phyloP scores from a whole-genome alignment of 2,797 vertebrate species.

The Sternotherus odoratus region DNA sequence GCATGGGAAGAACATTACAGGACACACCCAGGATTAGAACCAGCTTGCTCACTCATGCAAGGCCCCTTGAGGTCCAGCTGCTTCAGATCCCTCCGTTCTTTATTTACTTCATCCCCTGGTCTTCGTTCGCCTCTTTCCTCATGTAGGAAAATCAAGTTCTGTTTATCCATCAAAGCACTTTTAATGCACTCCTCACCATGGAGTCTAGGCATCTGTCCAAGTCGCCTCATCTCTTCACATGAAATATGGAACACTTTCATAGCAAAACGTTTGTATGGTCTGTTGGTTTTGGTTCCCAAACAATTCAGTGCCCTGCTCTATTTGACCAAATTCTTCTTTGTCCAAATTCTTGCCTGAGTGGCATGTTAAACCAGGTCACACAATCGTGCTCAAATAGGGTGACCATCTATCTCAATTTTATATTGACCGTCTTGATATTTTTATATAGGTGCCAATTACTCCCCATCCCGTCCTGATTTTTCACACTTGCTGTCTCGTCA shows the following conservation, averaged over 20 bases:
- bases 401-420: too few species aligned
- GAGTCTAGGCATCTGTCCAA: not conserved
- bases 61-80: not conserved
- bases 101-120: not conserved
- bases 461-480: too few species aligned
- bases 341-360: not conserved
- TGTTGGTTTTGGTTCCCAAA: not conserved
- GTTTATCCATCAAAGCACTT: not conserved
- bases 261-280: not conserved
- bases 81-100: not conserved
- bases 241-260: not conserved
- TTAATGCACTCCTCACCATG: not conserved
- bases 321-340: not conserved
- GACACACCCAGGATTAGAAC: not conserved
- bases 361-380: not conserved
- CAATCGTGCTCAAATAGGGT: not conserved
- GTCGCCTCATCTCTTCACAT: not conserved
- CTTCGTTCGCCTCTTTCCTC: not conserved
- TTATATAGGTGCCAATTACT: too few species aligned
- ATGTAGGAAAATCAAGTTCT: not conserved
- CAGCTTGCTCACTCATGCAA: not conserved
- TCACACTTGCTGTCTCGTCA: too few species aligned
- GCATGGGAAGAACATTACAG: not conserved
- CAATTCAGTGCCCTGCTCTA: not conserved
- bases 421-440: too few species aligned